These are phyloP conservation scores for Chiroxiphia lanceolata DNA, from an alignment of 2,797 vertebrate species.

Conservation along the genomic window DNA sequence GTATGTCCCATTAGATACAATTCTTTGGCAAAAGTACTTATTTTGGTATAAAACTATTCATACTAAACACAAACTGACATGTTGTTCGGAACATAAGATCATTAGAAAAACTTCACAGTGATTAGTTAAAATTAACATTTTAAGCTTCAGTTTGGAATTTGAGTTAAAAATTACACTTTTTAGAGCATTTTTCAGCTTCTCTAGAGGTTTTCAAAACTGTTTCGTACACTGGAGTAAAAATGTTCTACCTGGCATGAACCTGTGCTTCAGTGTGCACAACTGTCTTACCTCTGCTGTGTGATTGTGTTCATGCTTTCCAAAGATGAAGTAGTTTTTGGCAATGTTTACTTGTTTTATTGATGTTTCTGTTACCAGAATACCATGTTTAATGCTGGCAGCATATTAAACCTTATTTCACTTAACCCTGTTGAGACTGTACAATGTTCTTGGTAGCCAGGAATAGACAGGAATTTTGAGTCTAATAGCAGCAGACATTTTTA, in stretches of 20 bases:
- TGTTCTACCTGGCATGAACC: background rate
- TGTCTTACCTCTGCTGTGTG: background rate
- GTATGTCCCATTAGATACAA: slow-evolving; percentile 65
- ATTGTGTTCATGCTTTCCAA: background rate
- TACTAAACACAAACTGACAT: slow-evolving; percentile 51
- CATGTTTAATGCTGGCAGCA: background rate
- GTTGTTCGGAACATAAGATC: slow-evolving; percentile 6
- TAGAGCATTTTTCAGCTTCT: background rate
- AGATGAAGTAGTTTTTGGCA: background rate
- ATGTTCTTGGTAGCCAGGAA: background rate
- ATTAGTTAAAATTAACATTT: slow-evolving; percentile 25
- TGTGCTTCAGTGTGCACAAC: background rate
- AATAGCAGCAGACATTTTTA: background rate
- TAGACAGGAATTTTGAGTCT: background rate
- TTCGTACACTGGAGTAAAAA: background rate
- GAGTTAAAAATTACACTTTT: background rate
- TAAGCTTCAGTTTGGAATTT: background rate
- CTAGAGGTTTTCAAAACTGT: background rate
- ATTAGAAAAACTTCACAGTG: background rate
- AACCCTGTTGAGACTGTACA: background rate
- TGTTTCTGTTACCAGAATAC: background rate
- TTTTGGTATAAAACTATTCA: slow-evolving; percentile 55
- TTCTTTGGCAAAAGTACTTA: slow-evolving; percentile 50
- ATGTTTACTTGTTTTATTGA: background rate
- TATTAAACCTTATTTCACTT: background rate